These are phyloP conservation scores for Zaprionus ornatus DNA, from an alignment of 1,140 invertebrate genomes.

Conservation along the genomic window DNA sequence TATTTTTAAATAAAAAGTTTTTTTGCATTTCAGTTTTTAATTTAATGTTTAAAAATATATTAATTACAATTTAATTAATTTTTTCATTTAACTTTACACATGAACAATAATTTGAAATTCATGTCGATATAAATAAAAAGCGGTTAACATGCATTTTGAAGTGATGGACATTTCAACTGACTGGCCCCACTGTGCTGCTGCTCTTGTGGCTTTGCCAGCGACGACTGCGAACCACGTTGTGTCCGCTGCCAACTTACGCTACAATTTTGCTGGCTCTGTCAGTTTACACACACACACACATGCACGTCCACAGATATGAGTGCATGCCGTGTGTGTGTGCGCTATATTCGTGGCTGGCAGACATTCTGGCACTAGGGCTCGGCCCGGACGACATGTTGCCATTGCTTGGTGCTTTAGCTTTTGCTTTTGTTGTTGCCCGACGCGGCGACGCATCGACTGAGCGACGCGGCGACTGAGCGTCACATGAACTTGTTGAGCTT, in stretches of 20 bases:
- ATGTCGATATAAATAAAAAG: too few species aligned
- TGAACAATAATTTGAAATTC: too few species aligned
- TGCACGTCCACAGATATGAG: neutral
- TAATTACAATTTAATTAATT: too few species aligned
- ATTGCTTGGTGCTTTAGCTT: constrained; percentile 43
- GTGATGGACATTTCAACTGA: too few species aligned
- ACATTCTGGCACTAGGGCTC: constrained; percentile 77
- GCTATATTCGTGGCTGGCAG: constrained; percentile 74
- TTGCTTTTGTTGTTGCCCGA: constrained; percentile 31
- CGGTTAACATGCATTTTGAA: neutral
- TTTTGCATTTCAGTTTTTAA: neutral
- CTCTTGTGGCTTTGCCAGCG: constrained; percentile 22
- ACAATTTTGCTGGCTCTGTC: constrained; percentile 75
- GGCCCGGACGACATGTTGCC: constrained; percentile 45
- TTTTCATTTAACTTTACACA: too few species aligned
- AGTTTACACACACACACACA: constrained; percentile 45
- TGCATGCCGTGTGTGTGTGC: constrained; percentile 35
- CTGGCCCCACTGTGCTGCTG: constrained; percentile 61
- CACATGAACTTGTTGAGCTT: constrained; percentile 72
- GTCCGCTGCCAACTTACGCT: constrained; percentile 65
- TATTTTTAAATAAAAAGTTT: neutral
- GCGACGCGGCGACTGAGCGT: constrained; percentile 27
- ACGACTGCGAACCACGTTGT: constrained; percentile 41
- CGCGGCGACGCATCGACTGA: constrained; percentile 19
- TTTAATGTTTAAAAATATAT: too few species aligned